phyloP scores from a whole-genome alignment of 1,140 invertebrate species.

The Scaptomyza montana region DNA sequence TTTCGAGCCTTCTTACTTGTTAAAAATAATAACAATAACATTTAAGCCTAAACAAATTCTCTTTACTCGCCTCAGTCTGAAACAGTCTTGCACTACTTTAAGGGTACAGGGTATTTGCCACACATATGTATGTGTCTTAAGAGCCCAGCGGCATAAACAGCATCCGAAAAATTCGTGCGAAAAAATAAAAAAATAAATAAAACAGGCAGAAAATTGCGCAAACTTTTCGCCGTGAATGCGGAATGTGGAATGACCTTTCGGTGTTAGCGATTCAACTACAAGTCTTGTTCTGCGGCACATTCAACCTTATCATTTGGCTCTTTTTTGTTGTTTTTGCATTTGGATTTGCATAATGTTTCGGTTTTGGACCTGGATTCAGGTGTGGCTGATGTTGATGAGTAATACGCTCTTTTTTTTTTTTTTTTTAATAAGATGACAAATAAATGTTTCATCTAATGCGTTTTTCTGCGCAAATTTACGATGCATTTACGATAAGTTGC shows the following conservation, averaged over 20 bases:
- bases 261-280: background rate
- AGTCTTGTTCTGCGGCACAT: slow-evolving; percentile 6
- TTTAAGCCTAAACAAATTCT: too few relatives aligned
- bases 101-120: slow-evolving; percentile 15
- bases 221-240: slow-evolving; percentile 18
- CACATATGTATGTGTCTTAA: background rate
- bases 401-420: slow-evolving; percentile 4
- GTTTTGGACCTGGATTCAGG: slow-evolving; percentile 4
- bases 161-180: background rate
- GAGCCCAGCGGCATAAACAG: background rate
- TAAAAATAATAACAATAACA: too few relatives aligned
- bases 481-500: slow-evolving; percentile 47
- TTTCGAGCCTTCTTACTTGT: too few relatives aligned
- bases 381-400: slow-evolving; percentile 14
- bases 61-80: too few relatives aligned
- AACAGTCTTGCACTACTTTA: too few relatives aligned
- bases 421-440: slow-evolving; percentile 16
- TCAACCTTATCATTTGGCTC: slow-evolving; percentile 18
- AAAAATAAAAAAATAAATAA: too few relatives aligned
- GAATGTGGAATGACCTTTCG: slow-evolving; percentile 38
- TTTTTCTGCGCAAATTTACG: slow-evolving; percentile 32
- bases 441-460: slow-evolving; percentile 43
- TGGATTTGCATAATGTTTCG: slow-evolving; percentile 8
- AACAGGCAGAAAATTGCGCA: slow-evolving; percentile 21
- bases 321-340: background rate